phyloP scores from a whole-genome alignment of 2,888 invertebrate species.

The Drosophila siamana region DNA sequence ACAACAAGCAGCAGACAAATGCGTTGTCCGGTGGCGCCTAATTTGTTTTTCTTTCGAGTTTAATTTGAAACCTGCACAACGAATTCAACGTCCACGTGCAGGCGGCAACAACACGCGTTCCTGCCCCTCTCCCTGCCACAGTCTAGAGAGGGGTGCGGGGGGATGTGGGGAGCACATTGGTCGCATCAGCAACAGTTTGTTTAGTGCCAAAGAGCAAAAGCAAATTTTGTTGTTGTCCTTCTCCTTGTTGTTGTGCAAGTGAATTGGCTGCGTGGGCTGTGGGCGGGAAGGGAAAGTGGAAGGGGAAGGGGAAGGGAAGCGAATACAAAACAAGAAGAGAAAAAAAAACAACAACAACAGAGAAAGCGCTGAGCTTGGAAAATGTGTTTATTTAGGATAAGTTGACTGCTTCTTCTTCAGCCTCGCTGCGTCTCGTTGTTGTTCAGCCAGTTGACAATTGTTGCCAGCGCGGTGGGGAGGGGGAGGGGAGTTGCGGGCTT shows the following conservation, averaged over 20 bases:
- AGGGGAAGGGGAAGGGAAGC: too few relatives aligned
- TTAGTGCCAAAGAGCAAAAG: constrained; percentile 65
- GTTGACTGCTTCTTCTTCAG: constrained; percentile 61
- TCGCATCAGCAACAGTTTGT: constrained; percentile 69
- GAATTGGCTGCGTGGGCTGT: neutral
- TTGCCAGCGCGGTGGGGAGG: constrained; percentile 11
- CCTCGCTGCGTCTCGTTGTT: constrained; percentile 34
- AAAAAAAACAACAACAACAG: too few relatives aligned
- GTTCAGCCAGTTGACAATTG: constrained; percentile 68
- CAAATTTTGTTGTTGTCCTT: constrained; percentile 50
- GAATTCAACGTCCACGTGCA: constrained; percentile 32
- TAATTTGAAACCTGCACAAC: constrained; percentile 70
- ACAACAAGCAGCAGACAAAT: constrained; percentile 69
- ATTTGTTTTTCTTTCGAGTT: constrained; percentile 79
- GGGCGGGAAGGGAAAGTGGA: neutral
- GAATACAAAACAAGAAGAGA: neutral
- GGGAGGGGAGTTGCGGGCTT: too few relatives aligned
- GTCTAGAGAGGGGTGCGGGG: neutral
- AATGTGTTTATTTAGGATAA: constrained; percentile 80
- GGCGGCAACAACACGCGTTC: neutral
- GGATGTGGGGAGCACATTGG: neutral
- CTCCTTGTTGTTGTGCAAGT: neutral
- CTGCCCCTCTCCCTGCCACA: too few relatives aligned
- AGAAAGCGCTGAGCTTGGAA: constrained; percentile 61
- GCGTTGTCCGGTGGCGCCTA: constrained; percentile 75